Evolutionary conservation across 2,797 vertebrate genomes (phyloP).

Genomic region (Pseudomugil gertrudae): DNA sequence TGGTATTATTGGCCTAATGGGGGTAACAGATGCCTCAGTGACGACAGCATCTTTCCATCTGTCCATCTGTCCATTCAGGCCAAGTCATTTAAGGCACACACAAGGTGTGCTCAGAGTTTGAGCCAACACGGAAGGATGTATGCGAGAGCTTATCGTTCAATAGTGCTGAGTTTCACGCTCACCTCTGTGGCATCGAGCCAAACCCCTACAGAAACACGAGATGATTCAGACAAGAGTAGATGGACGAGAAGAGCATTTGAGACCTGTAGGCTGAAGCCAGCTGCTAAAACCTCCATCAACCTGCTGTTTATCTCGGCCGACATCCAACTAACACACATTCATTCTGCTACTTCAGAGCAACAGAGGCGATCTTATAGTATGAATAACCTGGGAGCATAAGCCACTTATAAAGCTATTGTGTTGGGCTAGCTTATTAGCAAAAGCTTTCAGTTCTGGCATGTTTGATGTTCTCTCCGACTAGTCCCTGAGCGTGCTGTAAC

Average conservation of each 20-base stretch:
- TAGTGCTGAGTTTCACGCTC: conserved; percentile 27
- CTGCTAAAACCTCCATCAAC: conserved; percentile 48
- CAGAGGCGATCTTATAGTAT: background rate
- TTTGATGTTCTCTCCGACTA: conserved; percentile 15
- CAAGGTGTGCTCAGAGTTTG: conserved; percentile 74
- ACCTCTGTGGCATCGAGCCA: conserved; percentile 55
- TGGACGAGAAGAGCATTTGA: conserved; percentile 22
- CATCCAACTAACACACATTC: conserved; percentile 7
- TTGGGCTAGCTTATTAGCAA: conserved; percentile 37
- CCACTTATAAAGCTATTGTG: conserved; percentile 21
- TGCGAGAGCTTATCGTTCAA: conserved; percentile 47
- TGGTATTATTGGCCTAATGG: conserved; percentile 82
- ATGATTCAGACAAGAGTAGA: conserved; percentile 28
- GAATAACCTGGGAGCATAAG: conserved; percentile 8
- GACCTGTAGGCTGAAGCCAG: conserved; percentile 27
- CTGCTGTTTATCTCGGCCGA: conserved; percentile 48
- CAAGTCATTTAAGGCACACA: conserved; percentile 62
- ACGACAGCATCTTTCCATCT: conserved; percentile 80
- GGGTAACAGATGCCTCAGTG: conserved; percentile 78
- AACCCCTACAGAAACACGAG: conserved; percentile 33
- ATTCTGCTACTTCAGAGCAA: conserved; percentile 7
- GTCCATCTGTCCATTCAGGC: conserved; percentile 73
- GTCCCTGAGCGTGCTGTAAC: conserved; percentile 61
- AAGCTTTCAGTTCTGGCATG: conserved; percentile 20
- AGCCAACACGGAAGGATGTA: conserved; percentile 45